Conservation (phyloP, 2,113 vertebrate genomes). For the Indri indri region DNA sequence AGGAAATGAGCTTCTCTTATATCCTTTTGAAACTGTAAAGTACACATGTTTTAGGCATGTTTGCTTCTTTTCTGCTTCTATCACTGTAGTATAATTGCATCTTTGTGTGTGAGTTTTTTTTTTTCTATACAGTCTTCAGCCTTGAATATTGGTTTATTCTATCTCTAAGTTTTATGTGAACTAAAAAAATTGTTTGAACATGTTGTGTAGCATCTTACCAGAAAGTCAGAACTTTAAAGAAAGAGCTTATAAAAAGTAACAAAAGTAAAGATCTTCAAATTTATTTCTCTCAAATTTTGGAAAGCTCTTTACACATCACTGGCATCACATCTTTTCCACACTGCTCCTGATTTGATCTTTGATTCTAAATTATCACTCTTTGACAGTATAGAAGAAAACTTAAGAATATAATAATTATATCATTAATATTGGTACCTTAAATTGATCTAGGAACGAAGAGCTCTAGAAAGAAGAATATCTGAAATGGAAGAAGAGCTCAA, state of each 20-base stretch:
- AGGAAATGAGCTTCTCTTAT: slow-evolving; percentile 41
- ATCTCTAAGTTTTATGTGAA: slow-evolving; percentile 38
- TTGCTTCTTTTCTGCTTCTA: slow-evolving; percentile 77
- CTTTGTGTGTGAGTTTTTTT: slow-evolving; percentile 75
- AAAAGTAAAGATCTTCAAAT: neutral
- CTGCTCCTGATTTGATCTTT: slow-evolving; percentile 84
- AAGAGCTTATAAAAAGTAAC: slow-evolving; percentile 55
- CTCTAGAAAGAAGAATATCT: slow-evolving; percentile 99
- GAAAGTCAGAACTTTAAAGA: slow-evolving; percentile 69
- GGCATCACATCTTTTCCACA: slow-evolving; percentile 83
- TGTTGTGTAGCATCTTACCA: slow-evolving; percentile 41
- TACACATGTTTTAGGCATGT: slow-evolving; percentile 60
- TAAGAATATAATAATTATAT: slow-evolving; percentile 10
- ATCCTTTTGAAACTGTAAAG: slow-evolving; percentile 42
- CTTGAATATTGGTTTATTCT: slow-evolving; percentile 57
- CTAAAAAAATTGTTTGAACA: slow-evolving; percentile 50
- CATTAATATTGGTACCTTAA: slow-evolving; percentile 72
- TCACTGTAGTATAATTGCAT: slow-evolving; percentile 72
- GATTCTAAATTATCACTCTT: slow-evolving; percentile 80
- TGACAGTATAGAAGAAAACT: slow-evolving; percentile 74
- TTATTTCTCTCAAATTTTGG: slow-evolving; percentile 67
- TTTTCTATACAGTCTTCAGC: slow-evolving; percentile 60
- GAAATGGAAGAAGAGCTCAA: slow-evolving; percentile 99
- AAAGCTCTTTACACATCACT: slow-evolving; percentile 79
- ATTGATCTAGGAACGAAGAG: slow-evolving; percentile 95